phyloP scores from a whole-genome alignment of 2,888 invertebrate species.

The Crepidodera aurea region DNA sequence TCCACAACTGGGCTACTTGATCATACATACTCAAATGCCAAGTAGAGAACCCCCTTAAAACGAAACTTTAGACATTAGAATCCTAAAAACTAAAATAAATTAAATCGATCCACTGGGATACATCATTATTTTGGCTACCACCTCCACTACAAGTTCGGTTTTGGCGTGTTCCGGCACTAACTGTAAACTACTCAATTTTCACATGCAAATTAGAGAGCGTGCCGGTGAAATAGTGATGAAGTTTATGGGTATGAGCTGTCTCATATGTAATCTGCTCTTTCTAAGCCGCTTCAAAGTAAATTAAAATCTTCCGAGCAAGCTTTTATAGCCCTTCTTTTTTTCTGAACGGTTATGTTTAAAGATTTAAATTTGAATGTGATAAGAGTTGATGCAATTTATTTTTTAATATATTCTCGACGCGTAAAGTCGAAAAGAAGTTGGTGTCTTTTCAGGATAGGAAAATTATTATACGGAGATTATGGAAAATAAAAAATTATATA shows the following conservation, averaged over 20 bases:
- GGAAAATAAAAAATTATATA: no score
- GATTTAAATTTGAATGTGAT: constrained; percentile 8
- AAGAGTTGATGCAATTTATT: constrained; percentile 12
- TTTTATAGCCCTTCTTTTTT: constrained; percentile 14
- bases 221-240: constrained; percentile 48
- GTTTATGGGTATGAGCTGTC: constrained; percentile 35
- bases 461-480: not conserved
- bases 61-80: no score
- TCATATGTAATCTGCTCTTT: constrained; percentile 43
- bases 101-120: no score
- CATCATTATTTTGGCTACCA: not conserved
- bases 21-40: no score
- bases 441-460: not conserved
- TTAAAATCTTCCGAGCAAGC: constrained; percentile 40
- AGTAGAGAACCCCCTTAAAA: no score
- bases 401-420: constrained; percentile 7
- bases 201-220: constrained; percentile 49
- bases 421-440: not conserved
- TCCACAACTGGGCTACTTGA: no score
- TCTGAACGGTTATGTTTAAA: constrained; percentile 9
- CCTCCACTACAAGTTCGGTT: not conserved
- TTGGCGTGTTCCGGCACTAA: constrained; percentile 8
- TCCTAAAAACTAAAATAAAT: no score
- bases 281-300: constrained; percentile 37
- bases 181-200: constrained; percentile 49